A percentile compares a stretch with the other conserved stretches of the same genome.
Evolutionary conservation across 2,797 vertebrate genomes (phyloP).

Genomic region (Platalea minor): DNA sequence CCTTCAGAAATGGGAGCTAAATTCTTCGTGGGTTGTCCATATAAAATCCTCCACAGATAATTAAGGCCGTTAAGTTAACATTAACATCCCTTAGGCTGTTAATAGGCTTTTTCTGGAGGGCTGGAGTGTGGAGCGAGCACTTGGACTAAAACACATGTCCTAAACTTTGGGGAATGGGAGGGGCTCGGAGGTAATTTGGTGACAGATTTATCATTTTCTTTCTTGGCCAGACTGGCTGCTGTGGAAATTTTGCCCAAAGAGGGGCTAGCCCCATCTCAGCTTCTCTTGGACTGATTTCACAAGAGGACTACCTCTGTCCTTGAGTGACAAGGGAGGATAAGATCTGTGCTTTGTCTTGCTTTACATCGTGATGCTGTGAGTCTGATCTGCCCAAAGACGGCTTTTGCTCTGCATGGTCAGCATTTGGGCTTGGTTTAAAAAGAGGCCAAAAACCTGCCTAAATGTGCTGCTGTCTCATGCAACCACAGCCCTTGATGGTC

Average conservation of each 20-base stretch:
- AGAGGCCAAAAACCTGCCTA: background rate
- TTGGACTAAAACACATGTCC: background rate
- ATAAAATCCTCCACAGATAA: background rate
- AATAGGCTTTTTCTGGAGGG: background rate
- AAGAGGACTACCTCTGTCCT: background rate
- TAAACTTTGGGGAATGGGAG: background rate
- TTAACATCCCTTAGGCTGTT: background rate
- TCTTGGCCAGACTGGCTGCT: background rate
- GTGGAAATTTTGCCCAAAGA: background rate
- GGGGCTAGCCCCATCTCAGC: background rate
- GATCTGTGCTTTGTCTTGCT: background rate
- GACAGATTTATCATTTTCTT: background rate
- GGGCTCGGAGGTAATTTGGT: background rate
- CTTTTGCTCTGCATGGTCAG: background rate
- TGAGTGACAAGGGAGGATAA: background rate
- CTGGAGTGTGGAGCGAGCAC: background rate
- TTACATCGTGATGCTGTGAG: fast-evolving
- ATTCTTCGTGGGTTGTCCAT: background rate
- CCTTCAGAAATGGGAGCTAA: background rate
- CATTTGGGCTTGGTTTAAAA: background rate
- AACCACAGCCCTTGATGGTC: background rate
- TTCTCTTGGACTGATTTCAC: background rate
- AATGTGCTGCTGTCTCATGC: background rate
- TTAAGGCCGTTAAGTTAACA: background rate
- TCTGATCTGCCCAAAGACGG: background rate